These are phyloP conservation scores for Dichetophora obliterata DNA, from an alignment of 2,888 invertebrate species.

Conservation along the genomic window DNA sequence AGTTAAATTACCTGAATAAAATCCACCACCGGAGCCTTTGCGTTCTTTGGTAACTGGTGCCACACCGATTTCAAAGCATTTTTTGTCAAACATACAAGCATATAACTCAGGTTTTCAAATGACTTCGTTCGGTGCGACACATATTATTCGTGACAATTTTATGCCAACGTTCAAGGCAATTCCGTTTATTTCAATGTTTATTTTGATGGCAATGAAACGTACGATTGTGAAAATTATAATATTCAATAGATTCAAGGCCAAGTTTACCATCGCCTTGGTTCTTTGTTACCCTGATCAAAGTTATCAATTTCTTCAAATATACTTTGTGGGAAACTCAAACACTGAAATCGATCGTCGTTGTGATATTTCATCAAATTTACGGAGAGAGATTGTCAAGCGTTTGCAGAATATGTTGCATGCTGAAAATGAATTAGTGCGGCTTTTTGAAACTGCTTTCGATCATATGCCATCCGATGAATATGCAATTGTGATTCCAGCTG, in stretches of 20 bases:
- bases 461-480: constrained; percentile 31
- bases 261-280: too few species aligned
- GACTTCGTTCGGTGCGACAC: constrained; percentile 46
- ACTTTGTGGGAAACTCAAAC: constrained; percentile 34
- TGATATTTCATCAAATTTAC: neutral
- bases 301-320: constrained; percentile 39
- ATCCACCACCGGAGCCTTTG: constrained; percentile 42
- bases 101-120: constrained; percentile 41
- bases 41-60: too few species aligned
- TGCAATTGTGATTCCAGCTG: neutral
- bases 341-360: constrained; percentile 5
- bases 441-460: neutral
- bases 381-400: constrained; percentile 12
- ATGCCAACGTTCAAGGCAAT: too few species aligned
- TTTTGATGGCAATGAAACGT: too few species aligned
- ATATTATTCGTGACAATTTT: constrained; percentile 36
- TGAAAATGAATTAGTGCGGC: neutral
- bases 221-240: too few species aligned
- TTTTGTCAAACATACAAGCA: constrained; percentile 46
- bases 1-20: constrained; percentile 62
- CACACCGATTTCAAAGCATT: constrained; percentile 37
- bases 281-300: neutral
- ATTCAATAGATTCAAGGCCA: too few species aligned
- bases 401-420: constrained; percentile 22
- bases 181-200: too few species aligned